Base-by-base conservation (phyloP, 2,113 vertebrate species). In the Ranitomeya imitator region DNA sequence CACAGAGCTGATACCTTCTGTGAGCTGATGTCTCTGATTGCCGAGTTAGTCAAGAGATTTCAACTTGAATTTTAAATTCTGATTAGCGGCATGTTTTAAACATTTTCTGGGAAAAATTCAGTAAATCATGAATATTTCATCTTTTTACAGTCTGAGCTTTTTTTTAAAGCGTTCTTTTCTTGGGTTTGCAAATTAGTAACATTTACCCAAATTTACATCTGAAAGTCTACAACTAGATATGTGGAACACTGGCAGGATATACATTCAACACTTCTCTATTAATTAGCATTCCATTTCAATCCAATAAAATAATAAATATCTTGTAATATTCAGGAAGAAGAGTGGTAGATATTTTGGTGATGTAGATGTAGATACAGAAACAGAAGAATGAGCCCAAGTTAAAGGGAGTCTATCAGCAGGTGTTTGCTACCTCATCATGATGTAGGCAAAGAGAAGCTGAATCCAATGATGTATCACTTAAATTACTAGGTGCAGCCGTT, bases 31-130 rank as follows among this genome's bases (percentile, higher is more conserved):
- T 26, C n/a, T 77, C 69, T 88, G 87, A 88, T 88, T 88, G 87
- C 80, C 6, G 57, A 74, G 59, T 83, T 83, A 84, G 87, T 88
- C 87, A 84, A 88, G 87, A 83, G 87, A 88, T 88, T 65, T 84
- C 57, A 84, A 88, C 80, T 77, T 67, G 87, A 83, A 67, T 83
- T 88, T 88, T 88, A 88, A 83, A 63, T 88, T 83, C 80, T 83
- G 87, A 88, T 88, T 88, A 88, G 80, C 81, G 31, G 15, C 80
- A 88, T 88, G 87, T 88, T 88, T 88, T 52, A 88, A 83, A 88
- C 86, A 83, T 87, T 87, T 79, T 59, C 54, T 82, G n/a, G 54
- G 69, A 57, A 73, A 31, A 81, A 79, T 86, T 79, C 85, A 86
- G 60, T 31, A 79, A 78, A 88, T 88, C 55, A 88, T 88, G 87